phyloP scores from a whole-genome alignment of 2,888 invertebrate species.

The Gisinianus flammeolus region DNA sequence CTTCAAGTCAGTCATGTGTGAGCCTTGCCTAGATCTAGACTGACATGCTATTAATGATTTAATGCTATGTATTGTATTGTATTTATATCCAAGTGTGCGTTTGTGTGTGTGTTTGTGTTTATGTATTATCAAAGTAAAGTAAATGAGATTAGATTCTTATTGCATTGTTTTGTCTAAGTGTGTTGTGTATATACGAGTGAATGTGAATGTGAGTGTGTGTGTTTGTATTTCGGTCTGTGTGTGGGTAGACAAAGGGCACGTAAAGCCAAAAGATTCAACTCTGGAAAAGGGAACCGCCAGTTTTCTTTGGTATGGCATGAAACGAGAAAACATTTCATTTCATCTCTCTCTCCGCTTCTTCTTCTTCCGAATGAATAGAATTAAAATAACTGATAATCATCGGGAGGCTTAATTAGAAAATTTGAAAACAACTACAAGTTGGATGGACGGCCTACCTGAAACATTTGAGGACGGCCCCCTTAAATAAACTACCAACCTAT shows the following conservation, averaged over 20 bases:
- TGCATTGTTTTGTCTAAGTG: neutral
- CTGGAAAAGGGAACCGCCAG: constrained; percentile 11
- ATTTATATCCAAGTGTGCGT: too few relatives aligned
- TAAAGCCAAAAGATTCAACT: neutral
- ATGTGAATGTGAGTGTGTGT: too few relatives aligned
- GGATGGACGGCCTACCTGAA: constrained; percentile 26
- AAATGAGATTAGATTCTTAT: neutral
- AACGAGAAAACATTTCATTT: constrained; percentile 21
- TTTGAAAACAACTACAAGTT: constrained; percentile 38
- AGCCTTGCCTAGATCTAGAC: neutral
- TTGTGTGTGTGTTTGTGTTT: neutral
- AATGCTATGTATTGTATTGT: too few relatives aligned
- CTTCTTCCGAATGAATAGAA: constrained; percentile 44
- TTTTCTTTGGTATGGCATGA: neutral
- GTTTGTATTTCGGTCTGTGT: constrained; percentile 12
- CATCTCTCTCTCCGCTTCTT: constrained; percentile 5
- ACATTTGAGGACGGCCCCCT: neutral
- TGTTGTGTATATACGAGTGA: neutral
- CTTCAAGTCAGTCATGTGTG: neutral
- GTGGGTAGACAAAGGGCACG: constrained; percentile 23
- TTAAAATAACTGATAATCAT: constrained; percentile 53
- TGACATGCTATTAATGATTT: neutral
- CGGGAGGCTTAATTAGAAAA: constrained; percentile 51
- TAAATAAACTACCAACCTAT: neutral
- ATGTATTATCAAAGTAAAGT: neutral